Evolutionary conservation across 2,113 vertebrate species (phyloP), one percentile per base, ranked within the genome.

Genomic region (Muntiacus muntjak): DNA sequence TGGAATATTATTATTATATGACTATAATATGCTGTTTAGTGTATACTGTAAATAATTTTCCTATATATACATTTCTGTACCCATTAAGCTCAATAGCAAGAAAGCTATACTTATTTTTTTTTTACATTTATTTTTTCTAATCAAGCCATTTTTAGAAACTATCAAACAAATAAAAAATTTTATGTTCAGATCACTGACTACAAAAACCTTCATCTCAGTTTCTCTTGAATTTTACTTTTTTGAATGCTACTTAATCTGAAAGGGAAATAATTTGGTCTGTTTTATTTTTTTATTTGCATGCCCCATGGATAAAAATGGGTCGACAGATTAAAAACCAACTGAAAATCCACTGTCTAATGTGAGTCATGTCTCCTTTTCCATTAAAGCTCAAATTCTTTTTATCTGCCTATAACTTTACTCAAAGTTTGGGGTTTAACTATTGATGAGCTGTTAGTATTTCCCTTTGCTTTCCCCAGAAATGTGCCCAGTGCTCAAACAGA

Each of bases 141-240:
- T 84, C 55, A 89, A 95, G 30, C 1, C 58, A 96, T 92, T 97
- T 57, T 95, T 21, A n/a, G 3, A 7, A 97, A 92, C 85, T 47
- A 33, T 21, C 8, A 78, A 86, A 54, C 8, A 1, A 94, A 83
- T 60, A 92, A 76, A 43, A 43, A 52, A 58, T 74, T 94, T 67
- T 30, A 52, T 74, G 71, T 93, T 96, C 43, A 90, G 30, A 55
- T 90, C 57, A 95, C 52, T 28, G 25, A 52, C 26, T 90, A 93
- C 17, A 95, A 86, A 97, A 92, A 33, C 6, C 13, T 82, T 82
- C 28, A 64, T 7, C 76, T 64, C 21, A 8, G 50, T 55, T 88
- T 87, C 28, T 82, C 64, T 90, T 95, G 58, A 83, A 74, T 89
- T 67, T 85, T 88, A 90, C 40, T 94, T 90, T 85, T 28, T 90